These are phyloP conservation scores for Triplophysa rosa DNA, from an alignment of 2,113 vertebrate genomes.

Conservation along the genomic window DNA sequence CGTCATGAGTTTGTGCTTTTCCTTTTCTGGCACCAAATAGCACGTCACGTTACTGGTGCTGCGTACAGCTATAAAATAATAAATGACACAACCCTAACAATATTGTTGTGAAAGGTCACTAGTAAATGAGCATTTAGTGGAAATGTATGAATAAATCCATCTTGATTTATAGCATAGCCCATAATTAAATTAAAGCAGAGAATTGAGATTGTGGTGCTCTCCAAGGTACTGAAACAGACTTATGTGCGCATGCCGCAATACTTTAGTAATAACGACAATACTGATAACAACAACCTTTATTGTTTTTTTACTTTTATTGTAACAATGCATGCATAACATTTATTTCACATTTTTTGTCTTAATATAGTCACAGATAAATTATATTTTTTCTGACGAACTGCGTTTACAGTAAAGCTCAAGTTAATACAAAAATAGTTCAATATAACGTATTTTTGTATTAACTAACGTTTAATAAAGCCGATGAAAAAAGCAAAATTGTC, in stretches of 20 bases:
- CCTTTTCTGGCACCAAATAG: slow-evolving; percentile 38
- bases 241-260: background rate
- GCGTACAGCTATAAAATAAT: background rate
- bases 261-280: slow-evolving; percentile 1
- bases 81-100: background rate
- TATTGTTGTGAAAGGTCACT: background rate
- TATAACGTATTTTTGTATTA: background rate
- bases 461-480: no score
- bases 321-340: slow-evolving; percentile 27
- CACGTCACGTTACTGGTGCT: background rate
- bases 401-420: background rate
- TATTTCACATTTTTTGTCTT: background rate
- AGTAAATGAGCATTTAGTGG: background rate
- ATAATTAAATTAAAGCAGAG: background rate
- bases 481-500: background rate
- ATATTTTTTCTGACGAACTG: background rate
- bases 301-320: background rate
- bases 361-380: background rate
- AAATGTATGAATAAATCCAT: slow-evolving; percentile 9
- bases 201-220: slow-evolving; percentile 1
- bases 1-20: slow-evolving; percentile 59
- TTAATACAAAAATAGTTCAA: background rate
- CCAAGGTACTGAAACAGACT: slow-evolving; percentile 52
- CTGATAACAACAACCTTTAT: background rate
- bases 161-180: background rate